Base-by-base conservation (phyloP, 2,113 vertebrate genomes). In the Melierax canorus region DNA sequence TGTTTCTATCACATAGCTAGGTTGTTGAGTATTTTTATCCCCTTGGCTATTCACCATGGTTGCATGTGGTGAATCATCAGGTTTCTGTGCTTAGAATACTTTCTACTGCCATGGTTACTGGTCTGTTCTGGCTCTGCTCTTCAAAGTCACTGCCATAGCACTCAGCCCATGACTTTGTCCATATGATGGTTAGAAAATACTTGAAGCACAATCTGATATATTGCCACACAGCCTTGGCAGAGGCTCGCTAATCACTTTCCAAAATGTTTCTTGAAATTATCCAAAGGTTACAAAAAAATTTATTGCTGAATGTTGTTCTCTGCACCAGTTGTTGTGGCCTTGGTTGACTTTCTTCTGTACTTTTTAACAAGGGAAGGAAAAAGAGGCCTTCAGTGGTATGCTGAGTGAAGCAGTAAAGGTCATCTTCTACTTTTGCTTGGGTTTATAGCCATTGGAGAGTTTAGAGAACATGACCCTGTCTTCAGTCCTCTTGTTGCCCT, bases 391-490 rank as follows among this genome's bases (percentile, higher is more conserved):
- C 29, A 55, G 15, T 51, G 20, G 2, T 72, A 36, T 20, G 10
- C 27, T 6, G 15, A 76, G 12, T 7, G 14, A 74, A 73, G 19
- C 27, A 72, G 38, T 45, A 80, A 59, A 85, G 46, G 55, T 32
- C 2, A 64, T 64, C 13, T 1, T 77, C 27, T 48, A n/a, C 10
- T 53, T 18, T 2, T 48, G 5, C 18, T 77, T 3, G 0, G 3
- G 55, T 60, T 95, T 64, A 77, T 48, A 66, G 27, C 16, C 8
- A 9, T 9, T 32, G 29, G 12, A 84, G 4, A 48, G 10, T 63
- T 92, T 36, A 68, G 46, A 76, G 32, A 62, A 11, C 3, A 22
- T 29, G 51, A 43, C 17, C 32, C 18, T 6, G 2, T 84, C 27
- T 80, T 14, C 10, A 63, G 9, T 83, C 6, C 10, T 86, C 2